Evolutionary conservation across 2,888 invertebrate genomes (phyloP).

Genomic region (Pollenia labialis): DNA sequence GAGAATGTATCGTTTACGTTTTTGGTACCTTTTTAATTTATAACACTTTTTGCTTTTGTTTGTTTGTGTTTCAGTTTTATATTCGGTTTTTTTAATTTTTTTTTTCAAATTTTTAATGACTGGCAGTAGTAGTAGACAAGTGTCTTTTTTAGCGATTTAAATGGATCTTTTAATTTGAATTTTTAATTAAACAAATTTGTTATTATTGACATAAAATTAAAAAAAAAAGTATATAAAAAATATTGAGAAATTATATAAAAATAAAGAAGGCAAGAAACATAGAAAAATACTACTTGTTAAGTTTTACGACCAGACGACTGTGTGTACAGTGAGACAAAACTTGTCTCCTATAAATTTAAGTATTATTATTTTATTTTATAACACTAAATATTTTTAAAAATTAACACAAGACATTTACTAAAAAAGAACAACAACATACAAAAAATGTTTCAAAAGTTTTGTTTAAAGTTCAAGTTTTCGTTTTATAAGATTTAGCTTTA

Average conservation of each 20-base stretch:
- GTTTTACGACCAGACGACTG: slow-evolving; percentile 10
- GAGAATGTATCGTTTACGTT: slow-evolving; percentile 56
- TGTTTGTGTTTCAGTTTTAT: background rate
- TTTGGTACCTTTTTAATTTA: slow-evolving; percentile 49
- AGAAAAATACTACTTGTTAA: slow-evolving; percentile 19
- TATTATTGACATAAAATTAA: slow-evolving; percentile 65
- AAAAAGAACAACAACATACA: slow-evolving; percentile 6
- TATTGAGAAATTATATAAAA: slow-evolving; percentile 3
- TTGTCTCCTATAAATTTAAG: slow-evolving; percentile 55
- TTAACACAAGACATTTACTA: background rate
- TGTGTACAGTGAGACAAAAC: background rate
- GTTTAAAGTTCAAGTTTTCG: slow-evolving; percentile 13
- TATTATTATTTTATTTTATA: slow-evolving; percentile 56
- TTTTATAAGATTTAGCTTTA: slow-evolving; percentile 32
- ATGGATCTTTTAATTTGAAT: slow-evolving; percentile 70
- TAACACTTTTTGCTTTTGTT: slow-evolving; percentile 49
- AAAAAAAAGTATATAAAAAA: slow-evolving; percentile 5
- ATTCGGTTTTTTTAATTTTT: slow-evolving; percentile 12
- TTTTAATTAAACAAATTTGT: slow-evolving; percentile 73
- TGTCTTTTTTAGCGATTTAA: slow-evolving; percentile 69
- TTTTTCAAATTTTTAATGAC: background rate
- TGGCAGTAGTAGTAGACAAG: slow-evolving; percentile 54
- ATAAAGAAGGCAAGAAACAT: background rate
- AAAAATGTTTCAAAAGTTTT: slow-evolving; percentile 30
- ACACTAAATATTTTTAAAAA: slow-evolving; percentile 24